Evolutionary conservation across 1,140 invertebrate genomes (phyloP).

Genomic region (Pseudachorutes palmiensis): DNA sequence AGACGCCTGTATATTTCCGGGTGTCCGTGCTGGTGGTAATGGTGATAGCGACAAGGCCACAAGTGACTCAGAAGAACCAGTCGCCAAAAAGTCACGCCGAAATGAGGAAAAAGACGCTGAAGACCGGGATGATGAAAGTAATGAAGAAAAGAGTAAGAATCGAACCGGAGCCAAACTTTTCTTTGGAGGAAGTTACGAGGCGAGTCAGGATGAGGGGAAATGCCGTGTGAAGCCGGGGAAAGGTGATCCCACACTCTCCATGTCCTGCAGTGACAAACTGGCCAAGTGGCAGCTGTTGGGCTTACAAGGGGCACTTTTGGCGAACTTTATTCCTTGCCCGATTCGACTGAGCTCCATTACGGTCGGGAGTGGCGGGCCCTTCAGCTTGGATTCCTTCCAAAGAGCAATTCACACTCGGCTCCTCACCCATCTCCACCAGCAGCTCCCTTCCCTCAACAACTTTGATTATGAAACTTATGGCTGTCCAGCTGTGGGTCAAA

Average conservation of each 20-base stretch:
- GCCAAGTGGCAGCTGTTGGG: conserved; percentile 78
- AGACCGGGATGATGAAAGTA: neutral
- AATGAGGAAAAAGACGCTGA: neutral
- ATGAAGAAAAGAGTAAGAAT: neutral
- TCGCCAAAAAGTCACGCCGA: conserved; percentile 49
- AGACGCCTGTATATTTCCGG: conserved; percentile 90
- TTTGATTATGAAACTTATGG: conserved; percentile 2
- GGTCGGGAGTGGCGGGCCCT: conserved; percentile 54
- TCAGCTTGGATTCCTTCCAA: conserved; percentile 19
- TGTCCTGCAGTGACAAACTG: conserved; percentile 91
- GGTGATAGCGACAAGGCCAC: conserved; percentile 37
- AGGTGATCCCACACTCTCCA: conserved; percentile 76
- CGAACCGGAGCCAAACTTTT: conserved; percentile 86
- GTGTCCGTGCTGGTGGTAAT: no score
- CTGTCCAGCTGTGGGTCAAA: conserved; percentile 41
- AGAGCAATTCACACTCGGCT: conserved; percentile 37
- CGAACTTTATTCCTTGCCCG: conserved; percentile 55
- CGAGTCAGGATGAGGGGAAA: conserved; percentile 56
- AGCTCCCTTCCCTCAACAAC: no score
- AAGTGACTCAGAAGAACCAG: conserved; percentile 6
- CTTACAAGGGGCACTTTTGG: conserved; percentile 65
- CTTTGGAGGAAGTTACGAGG: conserved; percentile 28
- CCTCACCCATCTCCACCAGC: conserved; percentile 29
- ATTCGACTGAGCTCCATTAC: conserved; percentile 63
- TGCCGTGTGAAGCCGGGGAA: conserved; percentile 84